phyloP scores from a whole-genome alignment of 2,888 invertebrate species.

The Temnothorax ravouxi region DNA sequence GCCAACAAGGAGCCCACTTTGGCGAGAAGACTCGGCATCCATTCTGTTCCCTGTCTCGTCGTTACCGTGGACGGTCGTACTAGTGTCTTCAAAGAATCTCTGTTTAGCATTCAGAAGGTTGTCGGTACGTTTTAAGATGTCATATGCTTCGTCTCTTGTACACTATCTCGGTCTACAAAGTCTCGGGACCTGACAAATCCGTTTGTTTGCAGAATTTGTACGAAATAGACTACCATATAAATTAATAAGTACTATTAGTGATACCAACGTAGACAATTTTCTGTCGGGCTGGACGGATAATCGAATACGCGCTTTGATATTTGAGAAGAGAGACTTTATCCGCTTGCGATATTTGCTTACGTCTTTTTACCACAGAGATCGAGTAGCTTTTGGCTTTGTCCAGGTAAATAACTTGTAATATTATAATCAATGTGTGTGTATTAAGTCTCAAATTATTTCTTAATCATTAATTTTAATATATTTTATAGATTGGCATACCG shows the following conservation, averaged over 20 bases:
- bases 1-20: constrained; percentile 93
- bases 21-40: constrained; percentile 93
- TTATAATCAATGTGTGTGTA: background rate
- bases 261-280: constrained; percentile 92
- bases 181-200: background rate
- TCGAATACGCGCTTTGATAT: constrained; percentile 95
- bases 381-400: constrained; percentile 94
- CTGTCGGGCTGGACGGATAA: constrained; percentile 97
- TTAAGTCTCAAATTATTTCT: background rate
- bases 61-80: constrained; percentile 94
- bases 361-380: constrained; percentile 94
- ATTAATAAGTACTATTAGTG: constrained; percentile 91
- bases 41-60: constrained; percentile 93
- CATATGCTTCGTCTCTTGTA: background rate
- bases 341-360: constrained; percentile 95
- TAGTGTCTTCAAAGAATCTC: constrained; percentile 94
- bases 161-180: no score
- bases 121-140: constrained; percentile 88
- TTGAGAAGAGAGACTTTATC: constrained; percentile 92
- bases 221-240: constrained; percentile 95
- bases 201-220: constrained; percentile 91
- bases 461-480: constrained; percentile 15
- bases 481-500: constrained; percentile 89
- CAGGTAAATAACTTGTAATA: constrained; percentile 82
- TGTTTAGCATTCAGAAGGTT: constrained; percentile 93